Evolutionary conservation across 2,797 vertebrate species (phyloP), one percentile per base, ranked within the genome.

Genomic region (Danio albolineatus): DNA sequence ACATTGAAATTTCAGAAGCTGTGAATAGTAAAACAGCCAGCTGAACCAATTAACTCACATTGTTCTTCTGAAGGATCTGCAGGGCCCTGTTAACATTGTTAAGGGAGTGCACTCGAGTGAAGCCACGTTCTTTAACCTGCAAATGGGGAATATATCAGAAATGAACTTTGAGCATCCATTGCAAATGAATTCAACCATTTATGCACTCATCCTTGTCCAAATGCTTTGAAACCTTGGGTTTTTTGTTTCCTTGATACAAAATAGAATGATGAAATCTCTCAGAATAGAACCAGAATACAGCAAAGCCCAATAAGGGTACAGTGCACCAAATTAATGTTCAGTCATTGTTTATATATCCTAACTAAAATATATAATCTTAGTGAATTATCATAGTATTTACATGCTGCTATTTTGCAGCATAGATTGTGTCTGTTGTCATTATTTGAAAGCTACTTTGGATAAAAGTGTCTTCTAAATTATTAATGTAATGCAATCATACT

Each of bases 21-120:
- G 38, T 39, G 61, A 54, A 8, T 16, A 7, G 51, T 71, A 64
- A 46, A 64, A 65, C 43, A 61, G 76, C 65, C 21, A 28, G 13
- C 43, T 66, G 72, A 62, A 7, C 36, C 36, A 73, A 64, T 21
- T 43, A 87, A 96, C 98, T 97, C 91, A 99, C 98, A 83, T 98
- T 97, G 91, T 97, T 98, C 93, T 97, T 98, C 93, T 96, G 96
- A 90, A 99, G 89, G 90, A 99, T 89, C 81, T 95, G 95, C 86
- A 99, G 94, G 86, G 97, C 98, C 80, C 97, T 96, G 94, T 99
- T 99, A 92, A 99, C 97, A 95, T 99, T 99, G 92, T 98, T 99
- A 89, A 99, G 93, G 61, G 97, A 95, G 89, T 99, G 98, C 90
- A 99, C 97, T 79, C 95, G 96, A 39, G 97, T 96, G 90, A 96